Base-by-base conservation (phyloP, 1,140 invertebrate genomes). In the Tetragnatha versicolor region DNA sequence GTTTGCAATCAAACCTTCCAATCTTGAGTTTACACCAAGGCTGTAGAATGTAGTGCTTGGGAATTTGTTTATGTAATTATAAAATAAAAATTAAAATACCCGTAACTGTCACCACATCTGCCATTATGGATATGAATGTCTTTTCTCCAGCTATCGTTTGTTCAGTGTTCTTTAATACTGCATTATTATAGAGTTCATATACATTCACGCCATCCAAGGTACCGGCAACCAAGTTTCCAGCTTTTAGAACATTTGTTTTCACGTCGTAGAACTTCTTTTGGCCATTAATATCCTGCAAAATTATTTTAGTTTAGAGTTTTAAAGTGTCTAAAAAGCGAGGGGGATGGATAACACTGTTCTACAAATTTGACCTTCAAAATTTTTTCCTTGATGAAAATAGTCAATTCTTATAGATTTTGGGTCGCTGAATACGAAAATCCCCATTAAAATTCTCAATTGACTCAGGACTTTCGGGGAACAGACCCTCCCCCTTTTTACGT, bases 71-170 rank as follows among this genome's bases (percentile, higher is more conserved):
- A n/a, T n/a, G n/a, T n/a, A n/a, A n/a, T n/a, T n/a, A n/a, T n/a
- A n/a, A n/a, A n/a, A n/a, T n/a, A n/a, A n/a, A n/a, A n/a, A n/a
- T n/a, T n/a, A n/a, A n/a, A n/a, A n/a, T n/a, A n/a, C n/a, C n/a
- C n/a, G n/a, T n/a, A n/a, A n/a, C n/a, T n/a, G 10, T 0, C 29
- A 10, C n/a, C 5, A 17, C 35, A 12, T 66, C 9, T 1, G 61
- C 17, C 4, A 17, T 66, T 2, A 66, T 0, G 0, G 60, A 68
- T 9, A 20, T 12, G 33, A 77, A 68, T 2, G 55, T 66, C 45
- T 66, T 68, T 25, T 77, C 75, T 12, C 75, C 61, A 14, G 9
- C 35, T 14, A 77, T 29, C 17, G 4, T 12, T 58, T 66, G 61
- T 14, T 55, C 5, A 14, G 35, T 47, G 2, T 0, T 20, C 25